Conservation (phyloP, 1,140 invertebrate genomes). For the Temnothorax nylanderi region DNA sequence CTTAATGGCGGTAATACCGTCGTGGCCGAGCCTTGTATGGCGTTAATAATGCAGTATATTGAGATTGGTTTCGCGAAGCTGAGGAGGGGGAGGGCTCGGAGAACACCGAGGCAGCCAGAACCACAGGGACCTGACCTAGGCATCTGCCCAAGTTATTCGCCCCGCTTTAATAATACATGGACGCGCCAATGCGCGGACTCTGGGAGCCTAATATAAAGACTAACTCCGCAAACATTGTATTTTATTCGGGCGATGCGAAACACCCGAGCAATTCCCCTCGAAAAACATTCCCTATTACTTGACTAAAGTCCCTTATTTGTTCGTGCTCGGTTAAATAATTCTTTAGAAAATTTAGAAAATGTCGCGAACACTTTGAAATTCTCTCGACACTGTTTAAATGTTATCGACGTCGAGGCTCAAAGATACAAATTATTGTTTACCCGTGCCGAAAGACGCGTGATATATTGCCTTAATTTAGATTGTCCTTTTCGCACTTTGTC, state of each 20-base stretch:
- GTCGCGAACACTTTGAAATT: background rate
- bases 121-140: conserved; percentile 78
- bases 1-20: conserved; percentile 73
- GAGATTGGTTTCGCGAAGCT: conserved; percentile 79
- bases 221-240: conserved; percentile 33
- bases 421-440: conserved; percentile 18
- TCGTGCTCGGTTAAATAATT: background rate
- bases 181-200: conserved; percentile 55
- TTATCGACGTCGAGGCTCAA: background rate
- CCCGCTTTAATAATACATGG: conserved; percentile 75
- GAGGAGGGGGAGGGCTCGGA: conserved; percentile 17
- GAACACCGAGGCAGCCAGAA: conserved; percentile 60
- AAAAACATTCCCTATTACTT: background rate
- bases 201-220: conserved; percentile 60
- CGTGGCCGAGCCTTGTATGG: conserved; percentile 75
- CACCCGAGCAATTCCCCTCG: background rate
- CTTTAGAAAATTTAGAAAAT: background rate
- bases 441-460: background rate
- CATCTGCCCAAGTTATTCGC: conserved; percentile 75
- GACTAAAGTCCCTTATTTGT: background rate
- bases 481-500: background rate
- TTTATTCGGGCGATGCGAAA: conserved; percentile 19
- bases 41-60: conserved; percentile 82
- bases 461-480: conserved; percentile 3
- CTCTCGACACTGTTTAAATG: background rate